Conservation (phyloP, 2,113 vertebrate species). For the Aptenodytes forsteri region DNA sequence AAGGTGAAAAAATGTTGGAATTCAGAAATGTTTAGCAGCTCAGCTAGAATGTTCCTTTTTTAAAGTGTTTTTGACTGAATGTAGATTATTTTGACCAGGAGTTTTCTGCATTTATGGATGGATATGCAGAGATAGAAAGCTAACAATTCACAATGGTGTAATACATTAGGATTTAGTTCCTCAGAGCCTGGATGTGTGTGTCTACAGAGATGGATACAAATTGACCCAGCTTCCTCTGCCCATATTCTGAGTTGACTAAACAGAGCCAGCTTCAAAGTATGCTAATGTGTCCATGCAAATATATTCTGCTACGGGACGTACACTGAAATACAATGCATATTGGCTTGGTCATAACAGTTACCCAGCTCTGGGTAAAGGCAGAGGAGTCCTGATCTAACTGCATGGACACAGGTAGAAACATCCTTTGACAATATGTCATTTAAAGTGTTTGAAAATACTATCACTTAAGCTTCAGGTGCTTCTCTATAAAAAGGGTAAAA, state of each 20-base stretch:
- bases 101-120: neutral
- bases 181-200: neutral
- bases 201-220: neutral
- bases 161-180: neutral
- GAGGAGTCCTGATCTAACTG: neutral
- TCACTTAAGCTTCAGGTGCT: neutral
- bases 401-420: accelerated
- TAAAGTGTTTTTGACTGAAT: neutral
- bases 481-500: neutral
- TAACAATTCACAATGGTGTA: neutral
- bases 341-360: neutral
- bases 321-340: neutral
- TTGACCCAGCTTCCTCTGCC: neutral
- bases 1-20: neutral
- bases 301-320: neutral
- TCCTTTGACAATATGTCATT: neutral
- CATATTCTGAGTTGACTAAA: neutral
- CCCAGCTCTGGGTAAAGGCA: neutral
- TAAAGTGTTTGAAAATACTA: neutral
- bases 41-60: neutral
- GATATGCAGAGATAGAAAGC: neutral
- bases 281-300: neutral
- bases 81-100: neutral
- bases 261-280: neutral
- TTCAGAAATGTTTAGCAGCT: neutral